phyloP scores from a whole-genome alignment of 2,888 invertebrate genomes.

The Labia minor region DNA sequence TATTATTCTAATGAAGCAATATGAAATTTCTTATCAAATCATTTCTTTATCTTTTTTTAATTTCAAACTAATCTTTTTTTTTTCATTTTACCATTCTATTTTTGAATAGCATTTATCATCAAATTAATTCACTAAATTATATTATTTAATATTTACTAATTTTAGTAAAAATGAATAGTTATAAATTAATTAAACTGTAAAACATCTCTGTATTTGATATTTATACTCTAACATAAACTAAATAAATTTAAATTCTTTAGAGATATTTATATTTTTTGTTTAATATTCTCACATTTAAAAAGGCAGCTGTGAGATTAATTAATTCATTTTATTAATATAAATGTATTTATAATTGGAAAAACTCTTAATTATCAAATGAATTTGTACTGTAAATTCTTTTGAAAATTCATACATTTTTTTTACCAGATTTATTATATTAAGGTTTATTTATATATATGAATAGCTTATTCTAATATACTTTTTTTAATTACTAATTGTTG shows the following conservation, averaged over 20 bases:
- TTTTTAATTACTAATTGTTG: no score
- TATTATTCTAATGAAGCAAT: not conserved
- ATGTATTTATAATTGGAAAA: no score
- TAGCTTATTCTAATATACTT: no score
- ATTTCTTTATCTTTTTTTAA: not conserved
- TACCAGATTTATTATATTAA: no score
- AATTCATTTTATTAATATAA: no score
- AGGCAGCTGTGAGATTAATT: no score
- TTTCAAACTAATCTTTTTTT: not conserved
- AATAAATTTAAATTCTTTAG: not conserved
- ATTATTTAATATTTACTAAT: slow-evolving; percentile 13
- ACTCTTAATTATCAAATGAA: no score
- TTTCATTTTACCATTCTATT: not conserved
- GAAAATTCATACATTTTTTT: no score
- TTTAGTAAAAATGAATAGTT: not conserved
- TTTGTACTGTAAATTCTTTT: no score
- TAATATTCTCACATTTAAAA: no score
- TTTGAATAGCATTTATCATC: not conserved
- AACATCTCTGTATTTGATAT: not conserved
- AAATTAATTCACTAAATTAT: slow-evolving; percentile 6
- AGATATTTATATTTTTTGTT: no score
- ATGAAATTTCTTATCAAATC: not conserved
- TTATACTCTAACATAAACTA: not conserved
- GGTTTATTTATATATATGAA: no score
- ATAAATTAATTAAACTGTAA: not conserved